Evolutionary conservation across 2,113 vertebrate species (phyloP).

Genomic region (Pyxicephalus adspersus): DNA sequence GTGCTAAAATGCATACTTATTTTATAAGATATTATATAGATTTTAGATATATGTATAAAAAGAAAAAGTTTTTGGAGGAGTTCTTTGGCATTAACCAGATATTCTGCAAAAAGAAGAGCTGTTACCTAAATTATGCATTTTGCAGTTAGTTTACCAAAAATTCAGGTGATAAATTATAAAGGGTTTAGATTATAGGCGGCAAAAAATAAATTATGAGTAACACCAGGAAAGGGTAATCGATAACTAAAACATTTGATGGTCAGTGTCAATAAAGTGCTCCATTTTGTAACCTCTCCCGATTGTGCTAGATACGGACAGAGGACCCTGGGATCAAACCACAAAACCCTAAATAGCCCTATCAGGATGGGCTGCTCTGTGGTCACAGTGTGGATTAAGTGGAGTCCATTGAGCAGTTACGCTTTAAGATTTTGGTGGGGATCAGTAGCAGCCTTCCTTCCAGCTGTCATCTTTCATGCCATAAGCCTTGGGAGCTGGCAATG

Average conservation of each 20-base stretch:
- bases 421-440: constrained; percentile 68
- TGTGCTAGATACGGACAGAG: constrained; percentile 80
- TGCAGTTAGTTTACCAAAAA: background rate
- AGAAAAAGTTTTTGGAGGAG: constrained; percentile 59
- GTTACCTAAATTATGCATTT: constrained; percentile 1
- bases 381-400: constrained; percentile 67
- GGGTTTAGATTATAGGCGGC: constrained; percentile 49
- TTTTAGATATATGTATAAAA: constrained; percentile 7
- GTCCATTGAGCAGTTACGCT: constrained; percentile 66
- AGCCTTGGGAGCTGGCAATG: constrained; percentile 87
- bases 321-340: constrained; percentile 69
- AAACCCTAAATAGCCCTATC: constrained; percentile 72
- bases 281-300: constrained; percentile 80
- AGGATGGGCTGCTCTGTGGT: constrained; percentile 74
- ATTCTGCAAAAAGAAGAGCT: constrained; percentile 66
- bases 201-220: constrained; percentile 69
- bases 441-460: constrained; percentile 98
- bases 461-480: constrained; percentile 89
- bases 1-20: constrained; percentile 27
- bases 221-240: constrained; percentile 76
- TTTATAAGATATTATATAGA: background rate
- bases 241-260: constrained; percentile 78
- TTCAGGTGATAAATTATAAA: background rate
- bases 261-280: constrained; percentile 95
- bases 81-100: constrained; percentile 90